Percentiles rank a stretch among this genome's conserved stretches.
Evolutionary conservation across 2,888 invertebrate genomes (phyloP).

Genomic region (Adela reaumurella): DNA sequence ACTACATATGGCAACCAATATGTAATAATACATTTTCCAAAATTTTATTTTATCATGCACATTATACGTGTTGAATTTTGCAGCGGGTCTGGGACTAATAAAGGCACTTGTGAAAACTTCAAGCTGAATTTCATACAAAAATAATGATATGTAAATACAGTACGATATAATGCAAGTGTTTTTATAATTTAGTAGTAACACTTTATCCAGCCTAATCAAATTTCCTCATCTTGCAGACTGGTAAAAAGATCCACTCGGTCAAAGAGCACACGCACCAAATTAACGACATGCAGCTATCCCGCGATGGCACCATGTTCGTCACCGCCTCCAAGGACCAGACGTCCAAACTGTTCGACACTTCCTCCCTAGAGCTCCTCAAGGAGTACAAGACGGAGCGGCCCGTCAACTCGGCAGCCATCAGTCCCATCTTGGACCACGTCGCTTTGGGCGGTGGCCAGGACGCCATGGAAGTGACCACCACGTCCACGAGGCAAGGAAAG

Average conservation of each 20-base stretch:
- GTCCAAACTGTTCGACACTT: slow-evolving; percentile 91
- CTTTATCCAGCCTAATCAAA: background rate
- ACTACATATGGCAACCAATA: too few relatives aligned
- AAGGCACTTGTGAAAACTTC: too few relatives aligned
- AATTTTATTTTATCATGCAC: too few relatives aligned
- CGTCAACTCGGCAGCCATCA: slow-evolving; percentile 96
- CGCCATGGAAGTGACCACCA: slow-evolving; percentile 98
- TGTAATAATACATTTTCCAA: too few relatives aligned
- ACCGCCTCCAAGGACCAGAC: slow-evolving; percentile 97
- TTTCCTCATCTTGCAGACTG: slow-evolving; percentile 65
- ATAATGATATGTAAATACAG: too few relatives aligned
- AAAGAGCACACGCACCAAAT: slow-evolving; percentile 84
- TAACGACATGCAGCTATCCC: slow-evolving; percentile 94
- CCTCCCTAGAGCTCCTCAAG: slow-evolving; percentile 82
- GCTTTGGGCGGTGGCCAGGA: slow-evolving; percentile 99
- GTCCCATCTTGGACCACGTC: slow-evolving; percentile 93
- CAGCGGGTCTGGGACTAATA: too few relatives aligned
- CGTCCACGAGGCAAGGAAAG: slow-evolving; percentile 90
- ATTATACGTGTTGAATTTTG: too few relatives aligned
- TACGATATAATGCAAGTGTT: too few relatives aligned
- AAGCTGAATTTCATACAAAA: too few relatives aligned
- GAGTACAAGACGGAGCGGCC: slow-evolving; percentile 97
- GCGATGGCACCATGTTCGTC: slow-evolving; percentile 92
- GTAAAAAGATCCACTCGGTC: slow-evolving; percentile 73
- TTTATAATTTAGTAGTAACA: too few relatives aligned